Conservation (phyloP, 1,140 invertebrate species). For the Chlorops oryzae region DNA sequence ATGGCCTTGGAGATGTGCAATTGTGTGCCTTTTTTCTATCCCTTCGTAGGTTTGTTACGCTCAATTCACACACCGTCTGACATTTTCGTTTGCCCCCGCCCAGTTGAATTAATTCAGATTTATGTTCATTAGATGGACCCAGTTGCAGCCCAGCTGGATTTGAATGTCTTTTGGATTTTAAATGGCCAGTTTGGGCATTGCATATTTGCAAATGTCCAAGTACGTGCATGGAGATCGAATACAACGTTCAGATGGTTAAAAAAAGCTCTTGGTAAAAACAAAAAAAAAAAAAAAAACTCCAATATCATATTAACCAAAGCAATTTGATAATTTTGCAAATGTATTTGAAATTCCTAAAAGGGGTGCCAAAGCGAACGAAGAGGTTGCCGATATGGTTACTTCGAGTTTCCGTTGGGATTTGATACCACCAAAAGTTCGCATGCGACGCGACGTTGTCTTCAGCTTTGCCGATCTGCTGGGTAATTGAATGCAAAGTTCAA, state of each 20-base stretch:
- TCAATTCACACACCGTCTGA: neutral
- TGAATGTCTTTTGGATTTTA: slow-evolving; percentile 41
- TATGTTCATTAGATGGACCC: slow-evolving; percentile 23
- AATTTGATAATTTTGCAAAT: neutral
- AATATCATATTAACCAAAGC: neutral
- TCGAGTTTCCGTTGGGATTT: slow-evolving; percentile 46
- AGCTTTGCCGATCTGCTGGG: slow-evolving; percentile 47
- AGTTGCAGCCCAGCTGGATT: slow-evolving; percentile 42
- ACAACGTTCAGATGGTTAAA: slow-evolving; percentile 40
- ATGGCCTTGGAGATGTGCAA: slow-evolving; percentile 46
- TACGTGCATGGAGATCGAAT: slow-evolving; percentile 42
- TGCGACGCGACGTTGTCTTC: slow-evolving; percentile 46
- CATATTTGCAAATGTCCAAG: slow-evolving; percentile 44
- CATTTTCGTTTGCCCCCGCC: too few relatives aligned
- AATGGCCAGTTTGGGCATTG: slow-evolving; percentile 45
- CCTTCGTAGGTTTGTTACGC: slow-evolving; percentile 24
- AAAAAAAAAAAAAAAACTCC: neutral
- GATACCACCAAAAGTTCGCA: slow-evolving; percentile 42
- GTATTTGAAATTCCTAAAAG: slow-evolving; percentile 1
- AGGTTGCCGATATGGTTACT: slow-evolving; percentile 27
- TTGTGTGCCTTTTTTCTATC: slow-evolving; percentile 44
- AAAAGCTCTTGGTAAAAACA: slow-evolving; percentile 32
- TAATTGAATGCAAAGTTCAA: slow-evolving; percentile 4
- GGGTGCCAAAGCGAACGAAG: slow-evolving; percentile 33
- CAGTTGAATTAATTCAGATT: too few relatives aligned